phyloP scores from a whole-genome alignment of 2,113 vertebrate species.

The Eurystomus gularis region DNA sequence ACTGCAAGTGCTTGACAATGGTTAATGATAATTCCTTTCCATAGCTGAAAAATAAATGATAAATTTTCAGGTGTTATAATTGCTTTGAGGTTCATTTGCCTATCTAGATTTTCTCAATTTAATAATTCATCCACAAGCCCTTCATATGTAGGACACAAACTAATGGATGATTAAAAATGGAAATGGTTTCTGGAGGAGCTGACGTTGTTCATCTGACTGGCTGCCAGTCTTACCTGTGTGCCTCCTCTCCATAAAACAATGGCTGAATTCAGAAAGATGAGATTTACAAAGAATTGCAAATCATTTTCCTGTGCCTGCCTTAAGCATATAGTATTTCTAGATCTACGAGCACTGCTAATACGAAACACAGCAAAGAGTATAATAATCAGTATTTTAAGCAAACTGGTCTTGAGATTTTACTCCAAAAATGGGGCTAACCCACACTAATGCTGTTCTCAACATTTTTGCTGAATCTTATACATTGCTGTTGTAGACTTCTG shows the following conservation, averaged over 20 bases:
- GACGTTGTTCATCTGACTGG: not conserved
- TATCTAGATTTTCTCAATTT: not conserved
- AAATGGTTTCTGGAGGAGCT: not conserved
- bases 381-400: not conserved
- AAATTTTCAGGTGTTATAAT: not conserved
- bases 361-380: not conserved
- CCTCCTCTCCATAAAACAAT: not conserved
- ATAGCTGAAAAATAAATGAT: conserved; percentile 18
- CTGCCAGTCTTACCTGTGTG: not conserved
- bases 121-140: not conserved
- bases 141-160: not conserved
- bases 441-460: not conserved
- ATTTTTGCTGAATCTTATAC: not conserved
- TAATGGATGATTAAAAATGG: not conserved
- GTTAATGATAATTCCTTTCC: not conserved
- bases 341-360: not conserved
- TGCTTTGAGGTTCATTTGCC: not conserved
- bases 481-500: not conserved
- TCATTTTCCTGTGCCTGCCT: not conserved
- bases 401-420: not conserved
- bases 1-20: not conserved
- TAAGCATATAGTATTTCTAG: not conserved
- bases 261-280: not conserved
- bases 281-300: not conserved
- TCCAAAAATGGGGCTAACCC: not conserved